Evolutionary conservation across 2,113 vertebrate species (phyloP).

Genomic region (Eulemur macaco): DNA sequence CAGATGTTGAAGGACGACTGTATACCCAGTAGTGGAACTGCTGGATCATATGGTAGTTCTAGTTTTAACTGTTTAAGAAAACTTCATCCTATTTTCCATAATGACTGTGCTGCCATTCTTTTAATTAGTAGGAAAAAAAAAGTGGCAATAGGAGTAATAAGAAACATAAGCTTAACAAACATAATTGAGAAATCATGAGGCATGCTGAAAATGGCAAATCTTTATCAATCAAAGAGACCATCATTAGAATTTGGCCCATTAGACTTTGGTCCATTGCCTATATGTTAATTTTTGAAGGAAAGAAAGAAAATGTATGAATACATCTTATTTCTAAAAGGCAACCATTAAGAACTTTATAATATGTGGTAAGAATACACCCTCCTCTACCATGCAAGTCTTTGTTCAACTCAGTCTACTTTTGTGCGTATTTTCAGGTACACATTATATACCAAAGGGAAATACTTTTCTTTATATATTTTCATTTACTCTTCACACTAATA

Average conservation of each 20-base stretch:
- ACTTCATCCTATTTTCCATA: background rate
- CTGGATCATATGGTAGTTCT: background rate
- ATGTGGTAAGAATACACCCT: background rate
- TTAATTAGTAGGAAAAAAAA: background rate
- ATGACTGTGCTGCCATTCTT: background rate
- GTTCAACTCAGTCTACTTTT: background rate
- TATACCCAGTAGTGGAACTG: background rate
- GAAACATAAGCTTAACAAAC: background rate
- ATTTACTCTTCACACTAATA: slow-evolving; percentile 23
- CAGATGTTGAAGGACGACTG: background rate
- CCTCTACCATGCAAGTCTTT: background rate
- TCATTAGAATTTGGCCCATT: background rate
- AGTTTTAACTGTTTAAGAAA: background rate
- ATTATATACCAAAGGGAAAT: background rate
- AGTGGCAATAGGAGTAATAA: background rate
- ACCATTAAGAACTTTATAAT: background rate
- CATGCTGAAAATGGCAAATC: background rate
- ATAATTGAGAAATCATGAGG: slow-evolving; percentile 10
- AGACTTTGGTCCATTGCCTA: background rate
- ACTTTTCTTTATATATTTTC: slow-evolving; percentile 4
- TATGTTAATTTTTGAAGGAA: background rate
- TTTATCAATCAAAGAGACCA: background rate
- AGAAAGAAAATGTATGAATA: slow-evolving; percentile 30
- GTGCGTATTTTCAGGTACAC: background rate
- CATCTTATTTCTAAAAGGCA: background rate